Base-by-base conservation (phyloP, 2,888 invertebrate genomes). In the Synanthedon vespiformis region DNA sequence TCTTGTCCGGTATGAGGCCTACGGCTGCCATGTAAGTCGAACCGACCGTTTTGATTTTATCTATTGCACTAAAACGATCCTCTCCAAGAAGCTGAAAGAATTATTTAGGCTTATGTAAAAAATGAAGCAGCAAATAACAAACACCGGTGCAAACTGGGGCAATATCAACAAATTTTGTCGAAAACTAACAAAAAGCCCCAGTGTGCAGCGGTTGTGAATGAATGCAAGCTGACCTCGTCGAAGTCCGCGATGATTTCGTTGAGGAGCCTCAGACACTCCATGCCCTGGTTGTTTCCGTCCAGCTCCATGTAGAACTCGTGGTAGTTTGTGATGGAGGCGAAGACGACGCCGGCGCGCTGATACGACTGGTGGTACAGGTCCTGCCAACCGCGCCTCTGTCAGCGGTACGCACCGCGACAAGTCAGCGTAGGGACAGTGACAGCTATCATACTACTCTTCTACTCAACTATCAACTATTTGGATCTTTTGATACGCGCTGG, bases 181-280 rank as follows among this genome's bases (percentile, higher is more conserved):
- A 18, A 18, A 18, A 18, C 18, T 18, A 2, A 2, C 18, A 22
- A 22, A 22, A 22, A 22, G 18, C 18, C 22, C 22, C 22, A 22
- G 22, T 22, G 22, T 22, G 22, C 22, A 5, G 22, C 22, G 5
- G 22, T 22, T 14, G 47, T 14, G 4, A 48, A 18, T 14, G 4
- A 48, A 18, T 11, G n/a, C 16, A 50, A 47, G 64, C 67, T 68
- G 60, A 94, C 94, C 90, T 96, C 95, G 85, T 97, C 97, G 86
- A 97, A 97, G 81, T 96, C 96, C 1, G 95, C 95, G 53, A 97
- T 96, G 62, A 97, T 96, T 78, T 97, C 96, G 74, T 97, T 96
- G 11, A 97, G 89, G 57, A 96, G 88, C 56, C 96, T 82, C 53
- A 97, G 87, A 74, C 96, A 96, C 81, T 96, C 96, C 70, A 95